Evolutionary conservation across 2,797 vertebrate genomes (phyloP).

Genomic region (Coendou prehensilis): DNA sequence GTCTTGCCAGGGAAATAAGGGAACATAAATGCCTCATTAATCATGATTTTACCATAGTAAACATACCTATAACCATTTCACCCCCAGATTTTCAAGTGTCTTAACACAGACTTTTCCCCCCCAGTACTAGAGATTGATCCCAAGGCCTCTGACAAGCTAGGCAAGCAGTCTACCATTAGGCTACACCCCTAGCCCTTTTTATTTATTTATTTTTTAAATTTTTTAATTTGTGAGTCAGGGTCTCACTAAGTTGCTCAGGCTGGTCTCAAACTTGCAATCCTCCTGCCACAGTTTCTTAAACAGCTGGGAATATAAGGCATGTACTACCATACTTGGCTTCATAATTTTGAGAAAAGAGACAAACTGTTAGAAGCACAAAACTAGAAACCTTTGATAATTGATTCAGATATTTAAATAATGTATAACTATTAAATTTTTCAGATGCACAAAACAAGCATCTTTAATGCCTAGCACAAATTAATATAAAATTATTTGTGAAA

Average conservation of each 20-base stretch:
- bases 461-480: not conserved
- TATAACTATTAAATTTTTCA: constrained; percentile 47
- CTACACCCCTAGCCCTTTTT: not conserved
- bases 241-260: not conserved
- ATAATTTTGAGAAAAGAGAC: not conserved
- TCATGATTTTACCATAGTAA: not conserved
- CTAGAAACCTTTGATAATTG: not conserved
- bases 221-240: not conserved
- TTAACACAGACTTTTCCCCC: not conserved
- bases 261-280: not conserved
- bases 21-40: not conserved
- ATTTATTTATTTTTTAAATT: not conserved
- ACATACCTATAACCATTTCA: not conserved
- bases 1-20: not conserved
- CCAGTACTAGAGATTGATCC: not conserved
- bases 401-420: not conserved
- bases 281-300: not conserved
- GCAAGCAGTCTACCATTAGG: not conserved
- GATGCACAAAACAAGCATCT: not conserved
- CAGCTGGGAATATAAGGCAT: not conserved
- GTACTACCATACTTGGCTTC: not conserved
- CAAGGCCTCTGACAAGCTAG: not conserved
- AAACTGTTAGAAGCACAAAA: constrained; percentile 32
- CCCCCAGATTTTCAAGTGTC: not conserved
- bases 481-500: not conserved